phyloP scores from a whole-genome alignment of 2,797 vertebrate genomes.

The Pseudocheirus occidentalis region DNA sequence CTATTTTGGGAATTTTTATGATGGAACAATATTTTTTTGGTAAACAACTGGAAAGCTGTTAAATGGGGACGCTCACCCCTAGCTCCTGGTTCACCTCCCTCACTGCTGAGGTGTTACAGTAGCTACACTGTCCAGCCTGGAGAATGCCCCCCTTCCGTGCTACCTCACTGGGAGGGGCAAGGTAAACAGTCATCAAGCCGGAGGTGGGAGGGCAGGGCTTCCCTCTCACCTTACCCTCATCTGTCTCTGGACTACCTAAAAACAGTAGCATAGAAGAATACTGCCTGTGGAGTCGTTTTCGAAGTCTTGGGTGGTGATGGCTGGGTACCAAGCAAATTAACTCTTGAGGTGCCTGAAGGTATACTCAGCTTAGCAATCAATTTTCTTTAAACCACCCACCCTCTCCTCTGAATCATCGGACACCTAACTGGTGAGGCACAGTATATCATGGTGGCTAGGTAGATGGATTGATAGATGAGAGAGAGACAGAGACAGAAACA shows the following conservation, averaged over 20 bases:
- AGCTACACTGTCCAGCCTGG: conserved; percentile 79
- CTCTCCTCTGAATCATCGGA: background rate
- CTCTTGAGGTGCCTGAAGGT: background rate
- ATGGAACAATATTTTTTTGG: conserved; percentile 89
- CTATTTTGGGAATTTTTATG: conserved; percentile 90
- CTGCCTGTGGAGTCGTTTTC: background rate
- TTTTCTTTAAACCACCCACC: background rate
- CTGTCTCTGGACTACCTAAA: background rate
- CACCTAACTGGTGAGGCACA: background rate
- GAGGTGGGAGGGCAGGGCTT: background rate
- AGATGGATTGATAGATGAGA: background rate
- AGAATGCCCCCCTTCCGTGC: conserved; percentile 62
- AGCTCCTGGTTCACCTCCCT: conserved; percentile 83
- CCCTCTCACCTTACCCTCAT: background rate
- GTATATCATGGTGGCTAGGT: background rate
- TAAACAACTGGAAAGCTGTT: conserved; percentile 87
- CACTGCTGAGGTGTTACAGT: conserved; percentile 79
- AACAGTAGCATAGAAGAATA: conserved; percentile 31
- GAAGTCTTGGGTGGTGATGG: background rate
- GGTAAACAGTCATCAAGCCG: conserved; percentile 72
- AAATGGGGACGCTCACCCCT: conserved; percentile 84
- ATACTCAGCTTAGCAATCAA: background rate
- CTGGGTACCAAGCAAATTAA: background rate
- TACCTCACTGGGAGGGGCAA: conserved; percentile 76
- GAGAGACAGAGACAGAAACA: background rate